These are phyloP conservation scores for Andricus grossulariae DNA, from an alignment of 1,140 invertebrate species.

Conservation along the genomic window DNA sequence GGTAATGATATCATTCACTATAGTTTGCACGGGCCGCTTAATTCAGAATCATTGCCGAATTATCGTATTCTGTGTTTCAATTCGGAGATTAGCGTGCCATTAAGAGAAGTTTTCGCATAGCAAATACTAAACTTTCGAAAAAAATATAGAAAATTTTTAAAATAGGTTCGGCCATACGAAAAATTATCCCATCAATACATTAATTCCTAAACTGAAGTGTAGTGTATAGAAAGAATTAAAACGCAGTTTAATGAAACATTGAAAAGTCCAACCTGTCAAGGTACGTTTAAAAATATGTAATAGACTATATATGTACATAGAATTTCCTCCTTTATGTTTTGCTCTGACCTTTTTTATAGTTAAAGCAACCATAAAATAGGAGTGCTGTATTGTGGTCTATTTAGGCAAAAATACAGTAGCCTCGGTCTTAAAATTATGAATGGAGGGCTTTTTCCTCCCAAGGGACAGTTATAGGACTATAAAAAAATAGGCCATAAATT, in stretches of 20 bases:
- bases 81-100: neutral
- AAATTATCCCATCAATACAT: no score
- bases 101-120: no score
- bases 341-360: neutral
- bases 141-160: no score
- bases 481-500: slow-evolving; percentile 27
- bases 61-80: neutral
- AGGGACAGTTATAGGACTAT: neutral
- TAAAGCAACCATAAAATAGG: slow-evolving; percentile 8
- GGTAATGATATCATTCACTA: slow-evolving; percentile 10
- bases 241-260: no score
- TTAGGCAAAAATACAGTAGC: slow-evolving; percentile 3
- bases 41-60: neutral
- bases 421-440: slow-evolving; percentile 8
- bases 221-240: no score
- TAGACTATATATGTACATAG: neutral
- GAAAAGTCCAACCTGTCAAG: no score
- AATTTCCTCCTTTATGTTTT: slow-evolving; percentile 3
- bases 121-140: no score
- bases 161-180: no score
- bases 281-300: no score
- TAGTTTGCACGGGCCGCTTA: neutral
- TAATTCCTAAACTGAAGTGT: no score
- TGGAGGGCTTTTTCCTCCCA: neutral
- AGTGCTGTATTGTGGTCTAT: slow-evolving; percentile 10